Evolutionary conservation across 2,888 invertebrate genomes (phyloP).

Genomic region (Mythimna loreyi): DNA sequence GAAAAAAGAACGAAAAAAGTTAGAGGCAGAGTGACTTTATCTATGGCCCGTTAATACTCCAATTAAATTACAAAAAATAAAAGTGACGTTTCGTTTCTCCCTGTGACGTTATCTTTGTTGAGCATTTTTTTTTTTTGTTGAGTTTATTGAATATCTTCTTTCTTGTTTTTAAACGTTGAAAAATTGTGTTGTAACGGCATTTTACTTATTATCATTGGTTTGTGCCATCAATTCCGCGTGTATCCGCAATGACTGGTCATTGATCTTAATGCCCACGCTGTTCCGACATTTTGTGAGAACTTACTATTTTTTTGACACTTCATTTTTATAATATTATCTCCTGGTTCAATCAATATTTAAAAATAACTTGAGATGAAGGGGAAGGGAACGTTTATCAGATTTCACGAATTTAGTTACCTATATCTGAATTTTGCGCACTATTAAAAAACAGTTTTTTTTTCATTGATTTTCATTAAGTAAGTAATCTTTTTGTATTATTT

Average conservation of each 20-base stretch:
- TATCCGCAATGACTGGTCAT: conserved; percentile 70
- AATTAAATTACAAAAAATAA: conserved; percentile 86
- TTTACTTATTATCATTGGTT: conserved; percentile 62
- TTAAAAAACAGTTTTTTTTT: too few relatives aligned
- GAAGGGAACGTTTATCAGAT: neutral
- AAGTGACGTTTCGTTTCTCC: conserved; percentile 81
- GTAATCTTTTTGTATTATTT: too few relatives aligned
- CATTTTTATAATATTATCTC: conserved; percentile 28
- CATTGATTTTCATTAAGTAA: neutral
- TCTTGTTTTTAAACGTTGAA: conserved; percentile 64
- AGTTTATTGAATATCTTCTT: conserved; percentile 71
- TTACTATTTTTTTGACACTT: conserved; percentile 50
- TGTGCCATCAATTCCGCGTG: conserved; percentile 76
- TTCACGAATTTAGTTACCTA: neutral
- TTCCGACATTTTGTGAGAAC: conserved; percentile 67
- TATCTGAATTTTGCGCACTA: too few relatives aligned
- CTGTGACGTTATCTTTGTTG: conserved; percentile 73
- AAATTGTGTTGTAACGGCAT: conserved; percentile 64
- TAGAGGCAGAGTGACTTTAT: conserved; percentile 84
- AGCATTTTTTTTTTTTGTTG: conserved; percentile 66
- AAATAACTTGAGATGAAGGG: neutral
- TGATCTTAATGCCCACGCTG: conserved; percentile 76
- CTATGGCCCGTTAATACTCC: conserved; percentile 88
- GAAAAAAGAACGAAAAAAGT: conserved; percentile 77
- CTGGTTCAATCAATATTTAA: conserved; percentile 6